Conservation (phyloP, 2,888 invertebrate species). For the Calephelis perditalis region DNA sequence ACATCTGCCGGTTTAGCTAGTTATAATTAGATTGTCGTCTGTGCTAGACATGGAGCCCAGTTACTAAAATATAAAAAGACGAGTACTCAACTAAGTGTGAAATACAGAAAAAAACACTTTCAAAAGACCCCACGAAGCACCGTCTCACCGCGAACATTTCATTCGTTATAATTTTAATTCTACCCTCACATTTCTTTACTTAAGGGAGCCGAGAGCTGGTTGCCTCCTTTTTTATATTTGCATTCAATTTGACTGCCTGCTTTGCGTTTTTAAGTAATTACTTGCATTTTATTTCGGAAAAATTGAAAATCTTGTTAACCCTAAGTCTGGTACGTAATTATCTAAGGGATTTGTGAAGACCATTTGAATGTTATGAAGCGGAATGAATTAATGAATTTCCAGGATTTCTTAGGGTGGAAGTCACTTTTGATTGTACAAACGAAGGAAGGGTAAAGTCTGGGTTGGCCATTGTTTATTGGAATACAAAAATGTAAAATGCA, state of each 20-base stretch:
- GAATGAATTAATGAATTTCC: constrained; percentile 6
- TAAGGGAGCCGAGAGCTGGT: constrained; percentile 31
- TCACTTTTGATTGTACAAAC: background rate
- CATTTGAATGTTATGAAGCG: constrained; percentile 10
- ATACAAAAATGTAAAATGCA: too few species aligned
- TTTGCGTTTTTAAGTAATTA: constrained; percentile 68
- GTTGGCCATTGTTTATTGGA: too few species aligned
- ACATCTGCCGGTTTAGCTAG: too few species aligned
- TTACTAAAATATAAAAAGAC: constrained; percentile 14
- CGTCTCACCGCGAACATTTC: constrained; percentile 26
- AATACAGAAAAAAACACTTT: constrained; percentile 8
- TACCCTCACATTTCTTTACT: constrained; percentile 39
- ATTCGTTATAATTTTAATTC: constrained; percentile 60
- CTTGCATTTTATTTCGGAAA: constrained; percentile 47
- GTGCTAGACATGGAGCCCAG: too few species aligned
- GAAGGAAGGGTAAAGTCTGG: background rate
- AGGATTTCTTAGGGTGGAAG: constrained; percentile 4
- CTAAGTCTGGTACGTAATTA: constrained; percentile 14
- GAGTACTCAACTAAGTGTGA: background rate
- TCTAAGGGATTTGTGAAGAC: constrained; percentile 7
- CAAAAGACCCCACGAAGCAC: constrained; percentile 14
- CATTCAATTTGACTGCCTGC: constrained; percentile 49
- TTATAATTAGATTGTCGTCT: too few species aligned
- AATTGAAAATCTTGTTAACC: constrained; percentile 28
- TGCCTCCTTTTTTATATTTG: constrained; percentile 44